A percentile compares a stretch with the other conserved stretches of the same genome.
phyloP scores from a whole-genome alignment of 2,113 vertebrate genomes.

The Coryphaenoides rupestris region DNA sequence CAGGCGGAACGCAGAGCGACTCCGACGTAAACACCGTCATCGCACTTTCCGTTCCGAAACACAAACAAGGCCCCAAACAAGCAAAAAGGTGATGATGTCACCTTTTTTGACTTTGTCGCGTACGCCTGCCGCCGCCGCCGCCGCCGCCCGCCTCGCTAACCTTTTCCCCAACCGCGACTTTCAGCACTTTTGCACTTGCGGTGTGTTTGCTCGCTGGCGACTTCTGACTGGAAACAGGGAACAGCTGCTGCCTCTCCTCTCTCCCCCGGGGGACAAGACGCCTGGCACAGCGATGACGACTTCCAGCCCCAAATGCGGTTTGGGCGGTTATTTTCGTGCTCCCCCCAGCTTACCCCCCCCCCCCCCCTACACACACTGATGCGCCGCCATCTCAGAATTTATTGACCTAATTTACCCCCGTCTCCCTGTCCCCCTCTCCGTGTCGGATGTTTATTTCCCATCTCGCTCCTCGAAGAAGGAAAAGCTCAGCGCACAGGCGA shows the following conservation, averaged over 20 bases:
- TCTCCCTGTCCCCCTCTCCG: slow-evolving; percentile 18
- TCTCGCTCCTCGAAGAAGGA: slow-evolving; percentile 37
- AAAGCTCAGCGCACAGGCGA: slow-evolving; percentile 1
- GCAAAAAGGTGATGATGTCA: no score
- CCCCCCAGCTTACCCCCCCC: slow-evolving; percentile 26
- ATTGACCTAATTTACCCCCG: slow-evolving; percentile 60
- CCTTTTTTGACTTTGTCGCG: no score
- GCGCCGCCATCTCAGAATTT: slow-evolving; percentile 50
- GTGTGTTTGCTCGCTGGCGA: slow-evolving; percentile 18
- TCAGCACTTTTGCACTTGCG: slow-evolving; percentile 29
- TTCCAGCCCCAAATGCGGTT: slow-evolving; percentile 56
- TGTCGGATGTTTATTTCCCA: slow-evolving; percentile 50
- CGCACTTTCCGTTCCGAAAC: slow-evolving; percentile 15
- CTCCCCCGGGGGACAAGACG: slow-evolving; percentile 59
- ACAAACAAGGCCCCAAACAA: slow-evolving; percentile 6
- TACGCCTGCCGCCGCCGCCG: no score
- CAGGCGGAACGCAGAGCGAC: neutral
- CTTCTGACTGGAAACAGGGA: slow-evolving; percentile 49
- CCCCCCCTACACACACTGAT: slow-evolving; percentile 33
- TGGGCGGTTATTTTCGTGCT: slow-evolving; percentile 60
- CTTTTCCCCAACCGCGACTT: slow-evolving; percentile 31
- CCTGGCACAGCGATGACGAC: slow-evolving; percentile 41
- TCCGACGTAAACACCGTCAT: slow-evolving; percentile 14
- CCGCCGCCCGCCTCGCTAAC: slow-evolving; percentile 27
- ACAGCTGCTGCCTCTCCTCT: slow-evolving; percentile 70